Base-by-base conservation (phyloP, 2,888 invertebrate genomes). In the Tetropium fuscum region DNA sequence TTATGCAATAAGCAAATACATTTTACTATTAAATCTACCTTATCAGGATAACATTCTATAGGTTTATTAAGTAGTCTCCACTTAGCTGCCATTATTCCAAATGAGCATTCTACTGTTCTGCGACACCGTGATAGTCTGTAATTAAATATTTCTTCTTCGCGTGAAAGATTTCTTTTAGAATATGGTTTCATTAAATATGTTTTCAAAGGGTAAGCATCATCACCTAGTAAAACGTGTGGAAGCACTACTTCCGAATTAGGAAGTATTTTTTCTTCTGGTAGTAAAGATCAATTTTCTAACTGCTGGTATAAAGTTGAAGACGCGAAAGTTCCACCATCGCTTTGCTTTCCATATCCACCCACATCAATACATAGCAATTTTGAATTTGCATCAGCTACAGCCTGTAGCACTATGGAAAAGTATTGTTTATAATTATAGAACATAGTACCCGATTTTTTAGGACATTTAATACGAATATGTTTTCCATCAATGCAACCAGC, bases 261-360 rank as follows among this genome's bases (percentile, higher is more conserved):
- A 19, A 60, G 36, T 60, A 53, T 53, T 53, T 45, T 18, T 1
- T 54, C 54, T 54, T 59, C 58, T 54, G 58, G 62, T 6, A 62
- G 32, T 45, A 60, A 60, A 56, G 25, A 53, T 56, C 56, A 56
- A 16, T 60, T 45, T 63, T 63, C 56, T 59, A 63, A 60, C 30
- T 51, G 58, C 54, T 62, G 51, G 22, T 57, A 51, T 51, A 54
- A 54, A 47, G 53, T 45, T 20, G 47, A 58, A 40, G 45, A 58
- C 4, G 47, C 43, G 25, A 71, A 63, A 11, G 63, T 68, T 59
- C 64, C 66, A 6, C 70, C 64, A 58, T 68, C 68, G 54, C 67
- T 66, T 56, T 70, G 66, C 48, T 68, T 69, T 8, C 64, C 61
- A 47, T 59, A 69, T 27, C 62, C 67, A 47, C 71, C 58, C 54